Evolutionary conservation across 92 coral and sea anemone species (phyloP), one percentile per base, ranked within the genome.

Genomic region (Porites divaricata): DNA sequence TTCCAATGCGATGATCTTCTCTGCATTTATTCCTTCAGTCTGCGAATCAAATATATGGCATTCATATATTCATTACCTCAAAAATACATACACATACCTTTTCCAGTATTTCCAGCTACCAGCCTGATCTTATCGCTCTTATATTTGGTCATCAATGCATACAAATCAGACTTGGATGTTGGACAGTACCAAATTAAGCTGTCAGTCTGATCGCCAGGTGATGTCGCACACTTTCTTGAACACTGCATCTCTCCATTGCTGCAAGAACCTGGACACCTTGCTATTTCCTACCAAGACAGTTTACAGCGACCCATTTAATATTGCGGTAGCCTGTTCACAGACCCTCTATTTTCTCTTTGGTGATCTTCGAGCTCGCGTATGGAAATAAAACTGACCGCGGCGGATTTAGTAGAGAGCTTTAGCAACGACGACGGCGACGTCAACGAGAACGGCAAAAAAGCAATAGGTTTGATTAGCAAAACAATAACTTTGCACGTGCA

Each of bases 101-200:
- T 92, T 49, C 98, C 98, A 21, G 98, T 93, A 67, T 95, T 90
- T 69, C 98, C 98, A n/a, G 90, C 97, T 17, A 95, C 90, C 52
- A 95, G 81, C 79, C 93, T 88, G 54, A 90, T 85, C 57, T 87
- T 89, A 49, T 93, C 86, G 22, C 81, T 78, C 19, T 77, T 41
- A 73, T 89, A 81, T 74, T 85, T 92, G 17, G 90, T 81, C 86
- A 91, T 81, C 79, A 93, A 70, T 21, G 93, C 57, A 24, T 93
- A 95, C 62, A 95, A 87, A 75, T 93, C 95, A 79, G 87, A 48
- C 21, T 93, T 76, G 9, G 97, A 74, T 16, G 89, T 35, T 56
- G 98, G 95, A 73, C 86, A 80, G 86, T 71, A 91, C 98, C 98
- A 95, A 23, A 59, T 28, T 48, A 79, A 76, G 67, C 66, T 54